Percentiles rank a stretch among this genome's conserved stretches.
Evolutionary conservation across 2,797 vertebrate species (phyloP).

Genomic region (Girardinus metallicus): DNA sequence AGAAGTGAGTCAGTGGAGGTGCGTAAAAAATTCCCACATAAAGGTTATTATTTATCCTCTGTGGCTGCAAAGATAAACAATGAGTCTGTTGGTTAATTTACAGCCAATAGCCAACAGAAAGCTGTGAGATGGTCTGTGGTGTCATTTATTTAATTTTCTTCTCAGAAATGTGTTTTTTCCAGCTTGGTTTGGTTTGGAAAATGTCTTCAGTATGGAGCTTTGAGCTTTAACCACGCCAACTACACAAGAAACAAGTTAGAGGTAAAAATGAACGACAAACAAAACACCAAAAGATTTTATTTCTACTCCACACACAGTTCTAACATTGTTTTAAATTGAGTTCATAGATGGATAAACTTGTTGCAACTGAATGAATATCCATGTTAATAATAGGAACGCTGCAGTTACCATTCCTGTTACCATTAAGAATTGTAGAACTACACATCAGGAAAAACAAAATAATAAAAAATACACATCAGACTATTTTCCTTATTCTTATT

Average conservation of each 20-base stretch:
- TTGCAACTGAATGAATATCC: background rate
- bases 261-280: background rate
- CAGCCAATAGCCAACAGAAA: slow-evolving; percentile 5
- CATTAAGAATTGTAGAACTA: background rate
- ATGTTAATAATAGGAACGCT: background rate
- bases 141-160: slow-evolving; percentile 30
- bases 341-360: background rate
- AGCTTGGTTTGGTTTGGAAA: slow-evolving; percentile 53
- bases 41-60: slow-evolving; percentile 17
- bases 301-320: background rate
- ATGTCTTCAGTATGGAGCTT: slow-evolving; percentile 2
- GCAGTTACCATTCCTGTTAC: background rate
- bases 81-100: slow-evolving; percentile 20
- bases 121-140: slow-evolving; percentile 4
- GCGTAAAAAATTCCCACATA: slow-evolving; percentile 29
- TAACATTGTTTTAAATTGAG: background rate
- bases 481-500: background rate
- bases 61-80: background rate
- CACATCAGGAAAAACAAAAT: background rate
- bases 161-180: slow-evolving; percentile 12
- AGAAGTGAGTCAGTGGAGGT: slow-evolving; percentile 32
- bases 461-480: background rate
- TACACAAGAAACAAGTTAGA: background rate
- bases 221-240: background rate
- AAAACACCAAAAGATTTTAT: background rate